Base-by-base conservation (phyloP, 2,888 invertebrate species). In the Clanis bilineata region DNA sequence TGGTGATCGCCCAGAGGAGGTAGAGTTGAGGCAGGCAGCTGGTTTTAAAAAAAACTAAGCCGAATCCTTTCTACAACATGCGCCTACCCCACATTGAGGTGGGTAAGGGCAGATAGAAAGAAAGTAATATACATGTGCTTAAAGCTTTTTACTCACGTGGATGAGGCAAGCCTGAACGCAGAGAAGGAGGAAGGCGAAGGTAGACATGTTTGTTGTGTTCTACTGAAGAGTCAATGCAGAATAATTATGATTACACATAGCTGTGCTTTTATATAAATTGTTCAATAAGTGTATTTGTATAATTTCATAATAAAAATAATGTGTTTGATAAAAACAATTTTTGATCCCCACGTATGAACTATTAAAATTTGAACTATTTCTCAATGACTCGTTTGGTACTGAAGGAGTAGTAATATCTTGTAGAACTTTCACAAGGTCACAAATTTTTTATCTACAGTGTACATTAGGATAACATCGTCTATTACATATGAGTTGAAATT, bases 161-260 rank as follows among this genome's bases (percentile, higher is more conserved):
- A 62, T 44, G 43, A 66, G 61, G 64, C 67, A 63, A 61, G 67
- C 68, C 63, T 68, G 68, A 54, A 69, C 59, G 67, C 70, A 71
- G 58, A 72, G 59, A 23, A 72, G 56, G 12, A 73, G 44, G 39
- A 68, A 10, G 23, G 65, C 62, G 43, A 67, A 62, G 58, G 66
- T 57, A 56, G 61, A 58, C 66, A 68, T 68, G 22, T 65, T 63
- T 60, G 61, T 61, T 54, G 4, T 55, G 56, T 62, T 63, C 60
- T 61, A 63, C 58, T 44, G 58, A 12, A 22, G 36, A 32, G 41
- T 62, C 47, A 64, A 21, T 28, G 18, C 25, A 55, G 39, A 51
- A 51, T 58, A 25, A 39, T 18, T 25, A 12, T n/a, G 7, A 18
- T 18, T 6, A 10, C 15, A 1, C 6, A 38, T 2, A 25, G 18